These are phyloP conservation scores for Poeciliopsis paucimaculata DNA, from an alignment of 2,797 vertebrate species.

Conservation along the genomic window DNA sequence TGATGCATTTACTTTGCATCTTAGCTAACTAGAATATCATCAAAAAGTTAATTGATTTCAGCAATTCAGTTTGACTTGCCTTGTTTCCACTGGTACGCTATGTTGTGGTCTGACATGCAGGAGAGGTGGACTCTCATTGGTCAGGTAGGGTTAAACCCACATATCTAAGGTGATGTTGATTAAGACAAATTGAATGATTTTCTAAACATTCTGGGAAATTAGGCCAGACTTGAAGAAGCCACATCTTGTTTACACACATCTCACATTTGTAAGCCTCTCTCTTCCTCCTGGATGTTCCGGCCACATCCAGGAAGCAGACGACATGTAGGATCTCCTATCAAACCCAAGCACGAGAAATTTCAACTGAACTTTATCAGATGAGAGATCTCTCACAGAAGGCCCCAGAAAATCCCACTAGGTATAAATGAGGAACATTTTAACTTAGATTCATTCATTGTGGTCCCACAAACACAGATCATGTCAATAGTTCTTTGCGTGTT, in stretches of 20 bases:
- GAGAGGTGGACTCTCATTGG: neutral
- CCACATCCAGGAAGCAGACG: neutral
- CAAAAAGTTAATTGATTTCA: neutral
- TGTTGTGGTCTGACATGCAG: neutral
- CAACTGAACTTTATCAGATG: neutral
- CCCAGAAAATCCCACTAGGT: neutral
- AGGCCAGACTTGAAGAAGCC: neutral
- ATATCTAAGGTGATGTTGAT: neutral
- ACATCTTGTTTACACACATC: neutral
- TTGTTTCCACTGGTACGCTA: neutral
- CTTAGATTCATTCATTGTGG: neutral
- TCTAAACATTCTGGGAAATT: neutral
- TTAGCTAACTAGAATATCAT: neutral
- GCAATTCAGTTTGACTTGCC: neutral
- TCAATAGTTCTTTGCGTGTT: neutral
- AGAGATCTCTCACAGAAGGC: neutral
- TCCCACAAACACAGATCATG: neutral
- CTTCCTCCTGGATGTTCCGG: neutral
- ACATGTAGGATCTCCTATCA: neutral
- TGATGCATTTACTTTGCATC: neutral
- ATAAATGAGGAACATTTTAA: neutral
- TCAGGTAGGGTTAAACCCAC: neutral
- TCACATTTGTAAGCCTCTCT: neutral
- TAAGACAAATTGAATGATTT: neutral
- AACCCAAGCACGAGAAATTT: neutral